A percentile compares a stretch with the other conserved stretches of the same genome.
Conservation (phyloP, 2,888 invertebrate genomes). For the Ischnus inquisitorius region DNA sequence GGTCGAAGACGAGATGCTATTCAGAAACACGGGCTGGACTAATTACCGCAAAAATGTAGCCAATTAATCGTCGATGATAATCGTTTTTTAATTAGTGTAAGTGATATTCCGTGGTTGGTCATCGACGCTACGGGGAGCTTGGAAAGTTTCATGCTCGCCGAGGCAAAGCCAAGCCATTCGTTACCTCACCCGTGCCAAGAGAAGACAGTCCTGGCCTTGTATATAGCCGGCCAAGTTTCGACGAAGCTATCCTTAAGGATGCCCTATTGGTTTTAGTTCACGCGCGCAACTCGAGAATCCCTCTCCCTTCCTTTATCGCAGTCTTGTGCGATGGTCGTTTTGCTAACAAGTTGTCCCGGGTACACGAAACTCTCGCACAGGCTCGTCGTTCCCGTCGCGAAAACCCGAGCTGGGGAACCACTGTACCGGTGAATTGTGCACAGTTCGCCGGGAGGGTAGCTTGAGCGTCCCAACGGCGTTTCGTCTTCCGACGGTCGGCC, state of each 20-base stretch:
- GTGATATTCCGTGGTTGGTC: constrained; percentile 11
- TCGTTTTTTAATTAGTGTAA: constrained; percentile 25
- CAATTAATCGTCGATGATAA: constrained; percentile 1
- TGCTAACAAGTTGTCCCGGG: constrained; percentile 62
- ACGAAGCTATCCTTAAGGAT: constrained; percentile 63
- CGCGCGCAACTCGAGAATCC: constrained; percentile 14
- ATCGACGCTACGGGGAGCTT: constrained; percentile 37
- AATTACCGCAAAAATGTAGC: background rate
- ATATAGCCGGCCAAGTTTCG: constrained; percentile 55
- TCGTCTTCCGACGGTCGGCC: constrained; percentile 28
- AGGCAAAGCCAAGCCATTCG: constrained; percentile 51
- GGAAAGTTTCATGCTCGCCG: constrained; percentile 46
- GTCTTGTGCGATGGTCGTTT: constrained; percentile 53
- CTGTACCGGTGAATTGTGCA: constrained; percentile 9
- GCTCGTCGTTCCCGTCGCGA: constrained; percentile 37
- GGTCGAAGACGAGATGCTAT: background rate
- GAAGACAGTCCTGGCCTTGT: constrained; percentile 2
- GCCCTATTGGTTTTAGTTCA: constrained; percentile 64
- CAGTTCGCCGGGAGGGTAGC: constrained; percentile 16
- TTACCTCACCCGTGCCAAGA: constrained; percentile 37
- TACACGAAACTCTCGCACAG: constrained; percentile 55
- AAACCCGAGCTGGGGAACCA: constrained; percentile 27
- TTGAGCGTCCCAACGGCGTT: constrained; percentile 23
- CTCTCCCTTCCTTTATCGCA: constrained; percentile 10
- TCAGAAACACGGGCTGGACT: background rate